Evolutionary conservation across 2,797 vertebrate genomes (phyloP).

Genomic region (Liasis olivaceus): DNA sequence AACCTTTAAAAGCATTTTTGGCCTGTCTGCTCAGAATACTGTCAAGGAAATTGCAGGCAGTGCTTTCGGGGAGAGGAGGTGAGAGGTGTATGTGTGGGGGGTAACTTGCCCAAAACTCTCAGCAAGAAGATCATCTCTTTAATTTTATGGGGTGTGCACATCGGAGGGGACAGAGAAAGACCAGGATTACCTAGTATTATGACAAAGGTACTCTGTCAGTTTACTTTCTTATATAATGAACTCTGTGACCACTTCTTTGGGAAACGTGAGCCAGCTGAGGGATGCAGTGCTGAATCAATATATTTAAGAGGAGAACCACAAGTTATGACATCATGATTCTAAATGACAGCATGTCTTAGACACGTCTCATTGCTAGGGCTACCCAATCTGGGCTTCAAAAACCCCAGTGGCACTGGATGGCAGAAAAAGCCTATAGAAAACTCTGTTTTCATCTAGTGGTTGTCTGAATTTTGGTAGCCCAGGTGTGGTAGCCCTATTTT

Average conservation of each 20-base stretch:
- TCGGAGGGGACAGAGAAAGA: too few species aligned
- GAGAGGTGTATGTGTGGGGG: neutral
- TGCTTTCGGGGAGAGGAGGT: neutral
- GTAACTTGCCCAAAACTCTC: neutral
- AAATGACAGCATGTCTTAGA: neutral
- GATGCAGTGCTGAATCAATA: neutral
- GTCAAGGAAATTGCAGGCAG: neutral
- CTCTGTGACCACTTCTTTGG: neutral
- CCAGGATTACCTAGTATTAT: neutral
- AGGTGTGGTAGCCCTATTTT: neutral
- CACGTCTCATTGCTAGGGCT: neutral
- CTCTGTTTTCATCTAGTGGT: neutral
- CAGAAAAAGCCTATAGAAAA: neutral
- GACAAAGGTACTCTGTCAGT: neutral
- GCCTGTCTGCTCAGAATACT: neutral
- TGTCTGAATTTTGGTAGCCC: neutral
- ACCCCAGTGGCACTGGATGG: neutral
- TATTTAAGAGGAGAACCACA: neutral
- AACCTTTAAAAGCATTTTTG: slow-evolving; percentile 23
- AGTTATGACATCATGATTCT: neutral
- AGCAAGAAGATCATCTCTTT: neutral
- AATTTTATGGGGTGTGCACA: neutral
- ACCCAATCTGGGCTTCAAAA: neutral
- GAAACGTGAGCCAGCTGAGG: neutral
- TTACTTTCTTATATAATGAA: neutral